Evolutionary conservation across 2,888 invertebrate species (phyloP).

Genomic region (Cerceris ruficornis): DNA sequence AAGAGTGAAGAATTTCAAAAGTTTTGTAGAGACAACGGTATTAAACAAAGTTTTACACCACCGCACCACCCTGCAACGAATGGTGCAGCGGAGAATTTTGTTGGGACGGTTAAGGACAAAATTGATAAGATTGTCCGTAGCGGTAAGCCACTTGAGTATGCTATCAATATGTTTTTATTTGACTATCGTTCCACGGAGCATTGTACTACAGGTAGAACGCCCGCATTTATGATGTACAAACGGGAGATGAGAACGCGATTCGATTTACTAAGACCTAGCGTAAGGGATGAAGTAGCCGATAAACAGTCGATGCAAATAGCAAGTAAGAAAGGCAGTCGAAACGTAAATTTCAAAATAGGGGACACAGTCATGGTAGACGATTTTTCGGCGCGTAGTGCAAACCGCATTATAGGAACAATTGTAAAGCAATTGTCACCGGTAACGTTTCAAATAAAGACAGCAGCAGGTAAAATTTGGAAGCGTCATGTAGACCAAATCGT

Average conservation of each 20-base stretch:
- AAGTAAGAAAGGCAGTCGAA: too few relatives aligned
- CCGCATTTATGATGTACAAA: conserved; percentile 34
- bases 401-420: too few relatives aligned
- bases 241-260: conserved; percentile 40
- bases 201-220: conserved; percentile 31
- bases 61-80: conserved; percentile 54
- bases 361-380: too few relatives aligned
- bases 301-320: too few relatives aligned
- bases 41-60: conserved; percentile 39
- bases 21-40: conserved; percentile 21
- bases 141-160: conserved; percentile 12
- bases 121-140: conserved; percentile 34
- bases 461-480: neutral
- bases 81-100: conserved; percentile 42
- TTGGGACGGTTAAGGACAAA: conserved; percentile 37
- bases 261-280: conserved; percentile 34
- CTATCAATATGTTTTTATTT: conserved; percentile 31
- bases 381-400: too few relatives aligned
- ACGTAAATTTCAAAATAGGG: too few relatives aligned
- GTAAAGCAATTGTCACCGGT: too few relatives aligned
- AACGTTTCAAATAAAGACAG: too few relatives aligned
- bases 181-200: conserved; percentile 42
- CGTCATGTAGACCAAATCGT: conserved; percentile 1
- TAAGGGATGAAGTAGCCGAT: neutral
- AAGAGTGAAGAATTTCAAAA: conserved; percentile 22